Conservation (phyloP, 2,797 vertebrate species). For the Crossoptilon crossoptilon region DNA sequence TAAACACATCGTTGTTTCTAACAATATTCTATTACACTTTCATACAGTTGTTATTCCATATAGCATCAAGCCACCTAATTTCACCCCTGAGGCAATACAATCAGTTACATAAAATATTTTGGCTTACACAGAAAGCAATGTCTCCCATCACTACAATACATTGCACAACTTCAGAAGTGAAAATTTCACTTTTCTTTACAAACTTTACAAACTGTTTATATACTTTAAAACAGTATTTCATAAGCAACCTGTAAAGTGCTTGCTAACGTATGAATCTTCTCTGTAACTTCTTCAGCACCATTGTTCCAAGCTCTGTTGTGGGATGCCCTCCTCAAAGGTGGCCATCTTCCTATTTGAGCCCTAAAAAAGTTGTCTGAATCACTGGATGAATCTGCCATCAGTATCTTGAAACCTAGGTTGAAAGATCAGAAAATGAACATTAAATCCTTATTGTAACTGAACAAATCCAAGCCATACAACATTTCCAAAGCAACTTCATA, state of each 20-base stretch:
- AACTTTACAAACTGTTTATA: background rate
- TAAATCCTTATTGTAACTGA: background rate
- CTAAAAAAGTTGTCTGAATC: constrained; percentile 85
- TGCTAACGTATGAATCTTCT: constrained; percentile 91
- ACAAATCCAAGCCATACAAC: background rate
- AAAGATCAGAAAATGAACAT: background rate
- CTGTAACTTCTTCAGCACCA: constrained; percentile 80
- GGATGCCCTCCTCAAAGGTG: constrained; percentile 79
- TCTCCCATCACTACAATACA: background rate
- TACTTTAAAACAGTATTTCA: background rate
- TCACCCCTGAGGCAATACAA: background rate
- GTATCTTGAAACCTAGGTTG: constrained; percentile 50
- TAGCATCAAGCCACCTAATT: background rate
- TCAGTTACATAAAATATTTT: background rate
- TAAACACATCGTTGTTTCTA: background rate
- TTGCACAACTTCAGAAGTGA: background rate
- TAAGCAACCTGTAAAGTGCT: constrained; percentile 90
- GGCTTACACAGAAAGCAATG: background rate
- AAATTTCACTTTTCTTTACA: background rate
- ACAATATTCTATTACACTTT: background rate
- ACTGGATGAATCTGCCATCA: constrained; percentile 91
- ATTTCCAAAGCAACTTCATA: background rate
- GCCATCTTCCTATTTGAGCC: constrained; percentile 61
- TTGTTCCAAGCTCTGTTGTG: constrained; percentile 56
- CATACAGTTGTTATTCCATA: background rate